Evolutionary conservation across 2,888 invertebrate genomes (phyloP), one percentile per base, ranked within the genome.

Genomic region (Apamea crenata): DNA sequence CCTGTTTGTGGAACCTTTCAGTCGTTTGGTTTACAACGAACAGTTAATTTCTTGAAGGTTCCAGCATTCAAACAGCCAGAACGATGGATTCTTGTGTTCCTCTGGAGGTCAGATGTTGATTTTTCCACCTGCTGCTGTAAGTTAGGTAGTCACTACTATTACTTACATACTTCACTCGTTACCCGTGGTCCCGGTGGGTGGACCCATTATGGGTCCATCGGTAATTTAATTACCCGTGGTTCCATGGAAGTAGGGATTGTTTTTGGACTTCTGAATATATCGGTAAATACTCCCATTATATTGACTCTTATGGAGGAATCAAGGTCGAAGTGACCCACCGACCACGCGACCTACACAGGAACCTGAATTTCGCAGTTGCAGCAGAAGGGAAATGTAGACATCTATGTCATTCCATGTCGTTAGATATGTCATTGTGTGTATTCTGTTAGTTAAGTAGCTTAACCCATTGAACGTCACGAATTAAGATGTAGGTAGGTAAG

Each of bases 1-100:
- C 25, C 21, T 21, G 1, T 78, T 50, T 50, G 40, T 53, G 78
- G 77, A 40, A 40, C 1, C 18, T 14, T 18, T 10, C 14, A 50
- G 29, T 40, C 44, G 1, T 76, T 61, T 21, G 21, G 77, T 77
- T 78, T 29, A 77, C 36, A 21, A 40, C 36, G 16, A 77, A 21
- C 10, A 32, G 25, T n/a, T 63, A 44, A 29, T 40, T 25, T 47
- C 32, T 18, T 47, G 21, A n/a, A n/a, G 32, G 21, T 14, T 44
- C 5, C 29, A 44, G 40, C 21, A 25, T 75, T 44, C 12, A 75
- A 25, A 56, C 12, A 29, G 25, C 7, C 25, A 53, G 0, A 18
- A 25, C 16, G 53, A 18, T 7, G 6, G 7, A 7, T 25, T n/a
- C 6, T 6, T 36, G 2, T 29, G 4, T 25, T 78, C 32, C 2